These are phyloP conservation scores for Periphyllus acericola DNA, from an alignment of 2,888 invertebrate species.

Conservation along the genomic window DNA sequence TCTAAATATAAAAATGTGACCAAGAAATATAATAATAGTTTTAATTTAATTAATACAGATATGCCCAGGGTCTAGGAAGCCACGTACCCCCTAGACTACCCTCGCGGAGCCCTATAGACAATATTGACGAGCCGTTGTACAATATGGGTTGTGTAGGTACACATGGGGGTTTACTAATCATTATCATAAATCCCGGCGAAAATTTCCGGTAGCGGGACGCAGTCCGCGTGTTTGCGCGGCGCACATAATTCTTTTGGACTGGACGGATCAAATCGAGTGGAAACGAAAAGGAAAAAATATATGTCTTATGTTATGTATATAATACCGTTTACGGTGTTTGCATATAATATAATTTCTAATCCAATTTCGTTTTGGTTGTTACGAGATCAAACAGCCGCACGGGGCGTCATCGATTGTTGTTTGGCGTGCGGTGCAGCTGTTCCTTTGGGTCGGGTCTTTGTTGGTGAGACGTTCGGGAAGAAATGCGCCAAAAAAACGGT, in stretches of 20 bases:
- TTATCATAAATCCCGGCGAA: neutral
- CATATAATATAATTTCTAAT: conserved; percentile 61
- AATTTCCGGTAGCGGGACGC: conserved; percentile 11
- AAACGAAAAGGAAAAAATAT: conserved; percentile 38
- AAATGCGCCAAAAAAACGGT: conserved; percentile 52
- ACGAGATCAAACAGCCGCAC: conserved; percentile 53
- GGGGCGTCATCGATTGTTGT: conserved; percentile 54
- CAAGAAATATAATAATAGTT: too few species aligned
- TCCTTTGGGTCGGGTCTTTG: conserved; percentile 21
- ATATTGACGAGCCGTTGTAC: neutral
- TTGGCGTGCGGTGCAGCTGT: conserved; percentile 6
- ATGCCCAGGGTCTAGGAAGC: too few species aligned
- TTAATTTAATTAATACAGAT: too few species aligned
- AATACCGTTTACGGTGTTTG: conserved; percentile 60
- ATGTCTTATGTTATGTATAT: conserved; percentile 1
- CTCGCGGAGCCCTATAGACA: too few species aligned
- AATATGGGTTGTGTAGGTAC: neutral
- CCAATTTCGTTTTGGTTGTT: conserved; percentile 60
- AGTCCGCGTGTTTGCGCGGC: neutral
- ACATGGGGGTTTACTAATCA: neutral
- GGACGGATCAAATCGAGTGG: conserved; percentile 57
- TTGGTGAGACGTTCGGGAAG: conserved; percentile 13
- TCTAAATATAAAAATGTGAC: too few species aligned
- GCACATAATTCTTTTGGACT: neutral
- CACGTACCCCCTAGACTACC: too few species aligned